Conservation (phyloP, 2,113 vertebrate genomes). For the Brachypodius melanocephalos region DNA sequence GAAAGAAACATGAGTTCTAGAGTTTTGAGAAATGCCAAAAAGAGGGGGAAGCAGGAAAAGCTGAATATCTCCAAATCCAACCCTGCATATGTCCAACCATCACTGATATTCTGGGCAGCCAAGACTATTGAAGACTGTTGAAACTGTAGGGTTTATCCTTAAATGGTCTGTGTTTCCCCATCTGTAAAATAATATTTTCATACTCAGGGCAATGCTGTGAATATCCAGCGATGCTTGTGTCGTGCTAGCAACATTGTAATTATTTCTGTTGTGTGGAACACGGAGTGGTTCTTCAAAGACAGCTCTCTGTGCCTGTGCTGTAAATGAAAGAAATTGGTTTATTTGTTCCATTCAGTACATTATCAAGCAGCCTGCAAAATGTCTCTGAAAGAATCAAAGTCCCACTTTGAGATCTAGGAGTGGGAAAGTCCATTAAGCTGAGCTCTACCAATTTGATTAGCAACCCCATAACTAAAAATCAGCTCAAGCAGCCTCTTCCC, state of each 20-base stretch:
- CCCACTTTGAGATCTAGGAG: conserved; percentile 48
- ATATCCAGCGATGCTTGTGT: neutral
- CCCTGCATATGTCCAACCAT: neutral
- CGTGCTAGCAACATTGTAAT: neutral
- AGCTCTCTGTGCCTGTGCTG: conserved; percentile 32
- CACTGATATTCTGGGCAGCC: neutral
- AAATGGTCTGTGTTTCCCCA: neutral
- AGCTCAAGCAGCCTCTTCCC: neutral
- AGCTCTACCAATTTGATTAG: conserved; percentile 60
- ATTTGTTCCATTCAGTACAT: conserved; percentile 41
- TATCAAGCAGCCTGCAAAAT: conserved; percentile 59
- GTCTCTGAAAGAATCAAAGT: conserved; percentile 71
- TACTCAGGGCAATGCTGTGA: neutral
- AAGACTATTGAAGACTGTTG: neutral
- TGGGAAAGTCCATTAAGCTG: conserved; percentile 57
- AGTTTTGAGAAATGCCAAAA: neutral
- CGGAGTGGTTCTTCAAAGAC: conserved; percentile 60
- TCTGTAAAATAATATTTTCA: neutral
- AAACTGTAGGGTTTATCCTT: neutral
- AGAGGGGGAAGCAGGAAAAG: neutral
- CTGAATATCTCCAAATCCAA: neutral
- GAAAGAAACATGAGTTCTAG: neutral
- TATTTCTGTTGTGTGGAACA: conserved; percentile 19
- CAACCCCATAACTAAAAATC: conserved; percentile 33
- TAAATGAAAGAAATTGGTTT: conserved; percentile 65